Conservation (phyloP, 2,797 vertebrate genomes). For the Neomorphus geoffroyi region DNA sequence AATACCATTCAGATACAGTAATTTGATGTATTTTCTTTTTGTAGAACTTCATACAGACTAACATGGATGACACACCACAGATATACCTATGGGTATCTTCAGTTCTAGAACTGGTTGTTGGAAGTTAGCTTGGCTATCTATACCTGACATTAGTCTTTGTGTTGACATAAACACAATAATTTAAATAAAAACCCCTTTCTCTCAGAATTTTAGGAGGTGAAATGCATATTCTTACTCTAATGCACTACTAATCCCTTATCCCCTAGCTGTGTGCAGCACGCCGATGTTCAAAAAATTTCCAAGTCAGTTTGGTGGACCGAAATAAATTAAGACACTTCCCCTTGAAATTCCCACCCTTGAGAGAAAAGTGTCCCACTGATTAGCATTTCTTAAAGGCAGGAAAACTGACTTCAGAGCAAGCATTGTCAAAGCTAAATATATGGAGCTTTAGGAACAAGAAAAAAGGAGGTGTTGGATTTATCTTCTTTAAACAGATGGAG, state of each 20-base stretch:
- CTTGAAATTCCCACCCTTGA: not conserved
- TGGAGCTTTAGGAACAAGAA: not conserved
- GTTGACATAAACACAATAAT: not conserved
- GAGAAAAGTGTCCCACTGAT: not conserved
- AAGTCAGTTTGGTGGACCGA: not conserved
- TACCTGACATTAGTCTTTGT: not conserved
- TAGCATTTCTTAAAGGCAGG: not conserved
- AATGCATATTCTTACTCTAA: not conserved
- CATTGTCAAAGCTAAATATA: not conserved
- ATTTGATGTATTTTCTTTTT: not conserved
- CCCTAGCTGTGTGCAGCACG: not conserved
- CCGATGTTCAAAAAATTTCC: not conserved
- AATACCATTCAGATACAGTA: not conserved
- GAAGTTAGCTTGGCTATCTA: not conserved
- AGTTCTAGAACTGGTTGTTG: not conserved
- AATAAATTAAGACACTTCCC: not conserved
- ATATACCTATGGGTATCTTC: not conserved
- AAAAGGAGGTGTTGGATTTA: not conserved
- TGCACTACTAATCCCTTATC: not conserved
- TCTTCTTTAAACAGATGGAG: not conserved
- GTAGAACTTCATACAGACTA: not conserved
- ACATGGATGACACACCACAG: not conserved
- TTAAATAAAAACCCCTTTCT: not conserved
- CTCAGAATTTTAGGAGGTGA: not conserved
- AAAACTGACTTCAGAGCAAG: not conserved